These are phyloP conservation scores for Trichopoda pennipes DNA, from an alignment of 2,888 invertebrate genomes.

Conservation along the genomic window DNA sequence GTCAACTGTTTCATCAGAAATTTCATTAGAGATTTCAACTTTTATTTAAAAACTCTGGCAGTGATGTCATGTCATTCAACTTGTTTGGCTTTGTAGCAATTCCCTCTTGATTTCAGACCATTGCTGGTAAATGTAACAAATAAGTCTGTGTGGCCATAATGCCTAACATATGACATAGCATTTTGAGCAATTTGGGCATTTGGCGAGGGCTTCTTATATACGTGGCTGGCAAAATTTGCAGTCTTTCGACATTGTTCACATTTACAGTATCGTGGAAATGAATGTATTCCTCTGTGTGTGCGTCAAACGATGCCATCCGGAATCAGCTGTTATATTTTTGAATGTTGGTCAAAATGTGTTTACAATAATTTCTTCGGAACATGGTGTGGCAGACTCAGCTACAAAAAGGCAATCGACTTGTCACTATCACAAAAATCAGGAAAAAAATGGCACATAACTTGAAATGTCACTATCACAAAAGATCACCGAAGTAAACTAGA, in stretches of 20 bases:
- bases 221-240: background rate
- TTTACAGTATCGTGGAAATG: conserved; percentile 13
- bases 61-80: background rate
- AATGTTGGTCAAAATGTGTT: conserved; percentile 48
- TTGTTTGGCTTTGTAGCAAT: background rate
- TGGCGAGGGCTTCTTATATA: background rate
- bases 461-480: background rate
- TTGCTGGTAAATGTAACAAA: no score
- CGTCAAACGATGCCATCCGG: conserved; percentile 50
- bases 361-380: conserved; percentile 69
- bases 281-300: conserved; percentile 31
- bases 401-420: no score
- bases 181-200: conserved; percentile 21
- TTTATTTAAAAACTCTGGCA: no score
- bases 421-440: background rate
- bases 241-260: background rate
- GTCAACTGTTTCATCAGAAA: no score
- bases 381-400: conserved; percentile 23
- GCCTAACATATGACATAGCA: conserved; percentile 20
- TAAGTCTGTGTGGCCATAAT: conserved; percentile 9
- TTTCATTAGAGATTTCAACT: no score
- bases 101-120: background rate
- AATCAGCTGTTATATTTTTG: conserved; percentile 40
- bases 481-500: background rate
- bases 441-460: background rate